Percentiles rank a stretch among this genome's conserved stretches.
phyloP scores from a whole-genome alignment of 1,140 invertebrate genomes.

The Camponotus vicinus region DNA sequence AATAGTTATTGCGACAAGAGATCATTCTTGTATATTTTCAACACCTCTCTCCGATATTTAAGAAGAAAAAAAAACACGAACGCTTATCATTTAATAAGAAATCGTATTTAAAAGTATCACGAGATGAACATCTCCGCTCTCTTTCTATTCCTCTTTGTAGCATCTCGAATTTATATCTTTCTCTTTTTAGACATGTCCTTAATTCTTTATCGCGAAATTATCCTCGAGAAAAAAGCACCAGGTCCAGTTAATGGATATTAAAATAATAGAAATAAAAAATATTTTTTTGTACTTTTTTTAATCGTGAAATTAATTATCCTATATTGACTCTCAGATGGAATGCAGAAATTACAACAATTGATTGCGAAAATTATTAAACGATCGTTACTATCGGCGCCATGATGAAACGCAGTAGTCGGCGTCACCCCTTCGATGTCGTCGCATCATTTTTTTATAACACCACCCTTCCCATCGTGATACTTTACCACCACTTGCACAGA shows the following conservation, averaged over 20 bases:
- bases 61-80: neutral
- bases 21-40: constrained; percentile 1
- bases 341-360: neutral
- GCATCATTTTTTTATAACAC: constrained; percentile 66
- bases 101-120: neutral
- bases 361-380: constrained; percentile 23
- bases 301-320: neutral
- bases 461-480: constrained; percentile 43
- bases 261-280: constrained; percentile 7
- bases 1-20: constrained; percentile 49
- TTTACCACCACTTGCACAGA: constrained; percentile 57
- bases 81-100: neutral
- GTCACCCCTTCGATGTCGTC: constrained; percentile 47
- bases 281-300: constrained; percentile 13
- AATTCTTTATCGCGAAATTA: neutral
- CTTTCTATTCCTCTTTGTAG: neutral
- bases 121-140: neutral
- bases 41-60: neutral
- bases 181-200: neutral
- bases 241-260: neutral
- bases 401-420: constrained; percentile 18
- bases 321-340: neutral
- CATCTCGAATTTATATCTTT: neutral
- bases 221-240: neutral
- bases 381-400: constrained; percentile 21